Base-by-base conservation (phyloP, 2,888 invertebrate genomes). In the Cosmia trapezina region DNA sequence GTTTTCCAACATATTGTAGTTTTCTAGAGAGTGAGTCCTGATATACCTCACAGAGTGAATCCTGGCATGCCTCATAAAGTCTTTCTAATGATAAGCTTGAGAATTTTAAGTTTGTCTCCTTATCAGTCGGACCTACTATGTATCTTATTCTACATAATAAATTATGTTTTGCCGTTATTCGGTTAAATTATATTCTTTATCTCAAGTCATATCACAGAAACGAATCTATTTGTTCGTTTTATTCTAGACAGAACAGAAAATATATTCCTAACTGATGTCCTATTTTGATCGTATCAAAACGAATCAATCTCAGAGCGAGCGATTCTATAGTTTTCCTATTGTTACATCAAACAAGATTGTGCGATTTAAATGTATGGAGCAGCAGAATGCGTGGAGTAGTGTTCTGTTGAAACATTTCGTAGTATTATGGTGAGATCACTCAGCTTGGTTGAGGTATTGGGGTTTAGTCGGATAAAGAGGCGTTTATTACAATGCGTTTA, bases 301-400 rank as follows among this genome's bases (percentile, higher is more conserved):
- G 68, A 71, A 83, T 81, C 81, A 78, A 81, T 83, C 75, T 71
- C 43, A 14, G n/a, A 28, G 49, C 63, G 11, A 66, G 41, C 49
- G 41, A 59, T 66, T 74, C 70, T 65, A 45, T 53, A 69, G 71
- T 61, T 81, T 82, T 65, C 59, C 66, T 75, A 64, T 83, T 71
- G 62, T 75, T 56, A 78, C 62, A 80, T 76, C 72, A 65, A 67
- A 81, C 70, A 41, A 53, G 67, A 81, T 73, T 56, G 70, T 69
- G 75, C 62, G 17, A 83, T 81, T 81, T 83, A 83, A 83, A 81
- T 81, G 79, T 78, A 81, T 78, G 11, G 71, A 71, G 19, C 63
- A 54, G 53, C 33, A 47, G 53, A 78, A 79, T 71, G 68, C 59
- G 49, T 83, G 67, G 54, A 65, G 67, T 19, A 49, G 43, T 53